Evolutionary conservation across 2,113 vertebrate genomes (phyloP).

Genomic region (Rutilus rutilus): DNA sequence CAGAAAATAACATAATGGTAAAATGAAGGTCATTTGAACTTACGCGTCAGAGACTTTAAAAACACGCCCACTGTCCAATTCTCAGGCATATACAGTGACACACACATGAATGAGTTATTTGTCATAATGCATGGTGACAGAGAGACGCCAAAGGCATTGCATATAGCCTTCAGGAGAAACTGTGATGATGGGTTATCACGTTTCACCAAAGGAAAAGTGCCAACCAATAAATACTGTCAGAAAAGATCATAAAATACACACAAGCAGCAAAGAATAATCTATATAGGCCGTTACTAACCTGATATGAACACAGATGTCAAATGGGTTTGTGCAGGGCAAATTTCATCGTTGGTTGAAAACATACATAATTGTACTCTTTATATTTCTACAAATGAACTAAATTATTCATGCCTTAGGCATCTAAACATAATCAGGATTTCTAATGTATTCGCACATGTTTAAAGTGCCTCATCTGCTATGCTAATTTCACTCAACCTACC

Average conservation of each 20-base stretch:
- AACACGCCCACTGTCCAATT: neutral
- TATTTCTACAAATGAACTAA: neutral
- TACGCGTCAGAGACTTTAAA: neutral
- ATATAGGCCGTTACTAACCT: neutral
- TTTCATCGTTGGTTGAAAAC: neutral
- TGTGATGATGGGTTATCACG: constrained; percentile 26
- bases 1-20: neutral
- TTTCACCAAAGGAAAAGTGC: neutral
- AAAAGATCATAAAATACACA: neutral
- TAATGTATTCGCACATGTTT: neutral
- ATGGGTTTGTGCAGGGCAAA: neutral
- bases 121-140: constrained; percentile 24
- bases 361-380: neutral
- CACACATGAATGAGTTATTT: constrained; percentile 11
- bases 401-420: neutral
- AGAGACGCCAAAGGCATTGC: neutral
- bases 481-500: neutral
- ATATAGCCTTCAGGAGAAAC: neutral
- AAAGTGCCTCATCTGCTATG: neutral
- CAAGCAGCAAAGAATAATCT: neutral
- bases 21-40: constrained; percentile 2
- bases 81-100: neutral
- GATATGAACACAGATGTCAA: neutral
- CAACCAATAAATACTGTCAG: neutral
- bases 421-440: neutral